Conservation (phyloP, 2,113 vertebrate genomes). For the Pomatostomus ruficeps region DNA sequence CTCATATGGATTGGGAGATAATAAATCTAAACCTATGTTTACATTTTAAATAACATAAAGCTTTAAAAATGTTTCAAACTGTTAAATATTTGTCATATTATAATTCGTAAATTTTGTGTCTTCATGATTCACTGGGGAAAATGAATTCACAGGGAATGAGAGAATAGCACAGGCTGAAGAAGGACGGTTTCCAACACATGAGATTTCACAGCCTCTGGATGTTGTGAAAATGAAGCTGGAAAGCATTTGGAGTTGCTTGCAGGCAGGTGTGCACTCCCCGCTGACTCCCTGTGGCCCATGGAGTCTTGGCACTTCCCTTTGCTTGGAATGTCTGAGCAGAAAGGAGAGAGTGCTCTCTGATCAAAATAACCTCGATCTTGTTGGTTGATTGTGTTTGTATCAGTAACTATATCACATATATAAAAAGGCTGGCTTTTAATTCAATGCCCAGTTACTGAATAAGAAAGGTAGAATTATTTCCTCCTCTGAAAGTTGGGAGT, state of each 20-base stretch:
- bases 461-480: background rate
- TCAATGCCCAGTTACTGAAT: background rate
- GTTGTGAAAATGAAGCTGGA: background rate
- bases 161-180: background rate
- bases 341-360: background rate
- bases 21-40: background rate
- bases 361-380: background rate
- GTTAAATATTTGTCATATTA: background rate
- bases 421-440: background rate
- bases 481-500: background rate
- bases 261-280: fast-evolving
- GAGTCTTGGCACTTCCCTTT: background rate
- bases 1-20: background rate
- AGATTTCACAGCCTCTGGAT: background rate
- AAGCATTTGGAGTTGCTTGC: background rate
- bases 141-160: background rate
- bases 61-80: background rate
- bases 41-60: background rate
- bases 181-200: background rate
- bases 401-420: background rate
- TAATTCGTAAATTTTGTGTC: background rate
- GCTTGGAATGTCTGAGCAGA: background rate
- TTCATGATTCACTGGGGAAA: background rate
- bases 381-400: background rate
- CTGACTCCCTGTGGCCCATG: background rate